A percentile compares a stretch with the other conserved stretches of the same genome.
Conservation (phyloP, 2,797 vertebrate species). For the Acanthornis magna region DNA sequence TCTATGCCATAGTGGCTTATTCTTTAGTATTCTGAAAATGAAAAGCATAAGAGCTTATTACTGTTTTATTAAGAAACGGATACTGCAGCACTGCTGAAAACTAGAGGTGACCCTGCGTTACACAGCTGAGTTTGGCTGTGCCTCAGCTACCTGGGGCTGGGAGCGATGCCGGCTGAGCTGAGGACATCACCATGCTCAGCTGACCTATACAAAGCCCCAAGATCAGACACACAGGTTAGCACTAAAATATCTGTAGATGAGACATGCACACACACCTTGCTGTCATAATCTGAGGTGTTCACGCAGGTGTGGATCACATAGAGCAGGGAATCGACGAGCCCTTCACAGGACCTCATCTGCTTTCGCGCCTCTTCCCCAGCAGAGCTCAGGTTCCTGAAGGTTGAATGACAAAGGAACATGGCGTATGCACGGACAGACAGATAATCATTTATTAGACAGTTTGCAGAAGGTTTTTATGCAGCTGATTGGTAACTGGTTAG, state of each 20-base stretch:
- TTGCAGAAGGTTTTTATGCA: background rate
- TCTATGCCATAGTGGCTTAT: background rate
- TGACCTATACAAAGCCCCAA: background rate
- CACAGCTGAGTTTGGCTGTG: background rate
- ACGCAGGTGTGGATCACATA: slow-evolving; percentile 98
- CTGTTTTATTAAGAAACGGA: background rate
- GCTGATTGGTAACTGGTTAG: background rate
- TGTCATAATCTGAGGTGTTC: slow-evolving; percentile 97
- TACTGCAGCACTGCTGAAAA: background rate
- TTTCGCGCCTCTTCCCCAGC: slow-evolving; percentile 96
- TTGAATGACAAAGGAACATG: background rate
- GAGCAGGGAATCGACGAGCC: slow-evolving; percentile 92
- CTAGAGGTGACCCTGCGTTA: background rate
- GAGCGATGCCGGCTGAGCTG: background rate
- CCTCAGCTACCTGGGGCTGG: background rate
- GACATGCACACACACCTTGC: slow-evolving; percentile 84
- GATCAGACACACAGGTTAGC: background rate
- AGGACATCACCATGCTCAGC: background rate
- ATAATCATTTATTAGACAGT: too few relatives aligned
- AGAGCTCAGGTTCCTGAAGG: slow-evolving; percentile 91
- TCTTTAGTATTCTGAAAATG: background rate
- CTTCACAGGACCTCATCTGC: slow-evolving; percentile 94
- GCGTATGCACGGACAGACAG: background rate
- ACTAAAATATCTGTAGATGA: background rate
- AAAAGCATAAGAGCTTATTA: background rate